Percentiles rank a stretch among this genome's conserved stretches.
Conservation (phyloP, 2,797 vertebrate species). For the Ptychadena robeensis region DNA sequence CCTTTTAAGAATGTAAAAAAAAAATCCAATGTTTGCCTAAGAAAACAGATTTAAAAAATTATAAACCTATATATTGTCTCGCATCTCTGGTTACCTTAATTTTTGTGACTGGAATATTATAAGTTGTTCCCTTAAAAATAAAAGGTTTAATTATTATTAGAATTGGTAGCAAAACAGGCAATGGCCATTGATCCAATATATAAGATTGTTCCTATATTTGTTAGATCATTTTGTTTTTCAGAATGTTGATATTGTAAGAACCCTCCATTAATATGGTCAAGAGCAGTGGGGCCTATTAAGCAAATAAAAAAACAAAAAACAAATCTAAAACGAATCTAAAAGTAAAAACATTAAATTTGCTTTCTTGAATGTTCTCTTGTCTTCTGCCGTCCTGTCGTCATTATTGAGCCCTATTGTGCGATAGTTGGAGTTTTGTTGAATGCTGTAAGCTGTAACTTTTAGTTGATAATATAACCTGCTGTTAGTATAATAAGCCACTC, state of each 20-base stretch:
- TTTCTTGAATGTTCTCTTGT: too few relatives aligned
- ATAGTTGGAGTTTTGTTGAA: not conserved
- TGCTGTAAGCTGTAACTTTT: not conserved
- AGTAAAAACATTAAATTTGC: too few relatives aligned
- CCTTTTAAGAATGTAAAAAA: too few relatives aligned
- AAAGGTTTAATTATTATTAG: not conserved
- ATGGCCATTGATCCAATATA: not conserved
- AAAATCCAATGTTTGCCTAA: not conserved
- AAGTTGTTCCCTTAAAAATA: not conserved
- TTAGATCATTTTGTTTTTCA: not conserved
- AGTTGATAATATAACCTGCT: slow-evolving; percentile 2
- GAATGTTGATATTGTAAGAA: not conserved
- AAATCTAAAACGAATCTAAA: too few relatives aligned
- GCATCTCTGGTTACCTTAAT: not conserved
- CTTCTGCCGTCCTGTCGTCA: not conserved
- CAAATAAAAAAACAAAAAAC: too few relatives aligned
- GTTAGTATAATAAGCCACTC: not conserved
- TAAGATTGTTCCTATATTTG: not conserved
- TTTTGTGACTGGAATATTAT: not conserved
- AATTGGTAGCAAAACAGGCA: not conserved
- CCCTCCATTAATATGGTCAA: not conserved
- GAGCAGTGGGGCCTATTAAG: not conserved
- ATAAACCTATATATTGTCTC: not conserved
- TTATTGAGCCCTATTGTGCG: not conserved
- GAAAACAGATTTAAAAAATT: not conserved